Conservation (phyloP, 2,888 invertebrate species). For the Alviniconcha strummeri region DNA sequence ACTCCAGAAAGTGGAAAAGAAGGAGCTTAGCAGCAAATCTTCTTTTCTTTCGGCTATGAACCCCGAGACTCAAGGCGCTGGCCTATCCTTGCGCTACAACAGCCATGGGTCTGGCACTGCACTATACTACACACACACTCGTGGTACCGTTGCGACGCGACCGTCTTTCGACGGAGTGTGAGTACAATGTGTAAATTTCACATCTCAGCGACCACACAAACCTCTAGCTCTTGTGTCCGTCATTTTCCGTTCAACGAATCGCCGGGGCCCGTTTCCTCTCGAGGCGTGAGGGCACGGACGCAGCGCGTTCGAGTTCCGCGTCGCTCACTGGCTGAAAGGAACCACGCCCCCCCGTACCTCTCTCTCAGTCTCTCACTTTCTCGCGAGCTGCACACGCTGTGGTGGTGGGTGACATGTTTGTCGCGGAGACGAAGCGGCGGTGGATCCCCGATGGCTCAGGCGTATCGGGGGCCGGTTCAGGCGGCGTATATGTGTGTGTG, state of each 20-base stretch:
- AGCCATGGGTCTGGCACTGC: slow-evolving; percentile 2
- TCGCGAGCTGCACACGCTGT: background rate
- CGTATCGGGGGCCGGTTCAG: background rate
- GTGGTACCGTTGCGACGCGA: slow-evolving; percentile 22
- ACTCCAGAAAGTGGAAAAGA: slow-evolving; percentile 17
- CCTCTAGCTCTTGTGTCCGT: background rate
- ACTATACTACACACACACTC: background rate
- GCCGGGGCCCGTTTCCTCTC: background rate
- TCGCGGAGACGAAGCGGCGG: background rate
- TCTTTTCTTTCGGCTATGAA: slow-evolving; percentile 26
- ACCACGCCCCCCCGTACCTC: slow-evolving; percentile 1
- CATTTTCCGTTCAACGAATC: slow-evolving; percentile 10
- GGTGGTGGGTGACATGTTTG: slow-evolving; percentile 2
- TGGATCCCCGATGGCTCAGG: slow-evolving; percentile 24
- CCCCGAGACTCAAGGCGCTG: background rate
- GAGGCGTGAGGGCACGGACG: background rate
- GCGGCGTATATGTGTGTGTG: background rate
- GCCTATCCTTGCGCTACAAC: background rate
- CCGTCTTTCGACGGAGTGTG: slow-evolving; percentile 13
- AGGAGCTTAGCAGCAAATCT: slow-evolving; percentile 33
- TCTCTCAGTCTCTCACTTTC: background rate
- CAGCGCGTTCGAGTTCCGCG: background rate
- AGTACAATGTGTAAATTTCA: slow-evolving; percentile 20
- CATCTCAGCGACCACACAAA: slow-evolving; percentile 17
- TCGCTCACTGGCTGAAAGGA: background rate